Percentiles rank a stretch among this genome's conserved stretches.
These are phyloP conservation scores for Buphagus erythrorhynchus DNA, from an alignment of 2,797 vertebrate species.

Conservation along the genomic window DNA sequence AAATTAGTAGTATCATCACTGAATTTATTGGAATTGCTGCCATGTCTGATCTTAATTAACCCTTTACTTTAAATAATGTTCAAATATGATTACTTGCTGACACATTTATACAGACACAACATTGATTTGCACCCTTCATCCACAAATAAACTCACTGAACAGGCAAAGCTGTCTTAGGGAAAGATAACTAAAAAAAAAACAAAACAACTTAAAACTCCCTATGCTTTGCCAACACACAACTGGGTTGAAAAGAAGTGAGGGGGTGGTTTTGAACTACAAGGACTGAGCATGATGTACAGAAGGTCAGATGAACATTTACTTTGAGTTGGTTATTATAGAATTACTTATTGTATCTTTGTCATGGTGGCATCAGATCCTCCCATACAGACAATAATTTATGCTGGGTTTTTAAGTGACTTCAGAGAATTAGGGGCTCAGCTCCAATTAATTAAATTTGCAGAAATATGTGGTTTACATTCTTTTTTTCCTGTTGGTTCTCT, in stretches of 20 bases:
- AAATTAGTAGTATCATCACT: background rate
- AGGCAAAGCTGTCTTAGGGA: background rate
- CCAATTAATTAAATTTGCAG: background rate
- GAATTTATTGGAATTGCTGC: background rate
- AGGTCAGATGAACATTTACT: background rate
- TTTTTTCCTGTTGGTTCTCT: background rate
- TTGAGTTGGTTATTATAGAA: background rate
- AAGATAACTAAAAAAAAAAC: background rate
- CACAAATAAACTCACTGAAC: background rate
- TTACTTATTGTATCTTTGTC: background rate
- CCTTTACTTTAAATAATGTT: background rate
- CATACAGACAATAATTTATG: background rate
- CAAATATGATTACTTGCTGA: background rate
- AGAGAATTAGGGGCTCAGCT: background rate
- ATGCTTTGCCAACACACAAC: rapidly evolving
- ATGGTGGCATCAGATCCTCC: background rate
- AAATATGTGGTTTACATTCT: background rate
- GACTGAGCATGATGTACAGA: background rate
- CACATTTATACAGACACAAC: background rate
- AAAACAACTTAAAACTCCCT: background rate
- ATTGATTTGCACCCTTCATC: background rate
- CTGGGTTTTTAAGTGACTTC: background rate
- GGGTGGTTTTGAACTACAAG: background rate
- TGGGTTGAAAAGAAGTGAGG: background rate
- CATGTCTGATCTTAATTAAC: background rate